These are phyloP conservation scores for Pungitius pungitius DNA, from an alignment of 2,113 vertebrate genomes.

Conservation along the genomic window DNA sequence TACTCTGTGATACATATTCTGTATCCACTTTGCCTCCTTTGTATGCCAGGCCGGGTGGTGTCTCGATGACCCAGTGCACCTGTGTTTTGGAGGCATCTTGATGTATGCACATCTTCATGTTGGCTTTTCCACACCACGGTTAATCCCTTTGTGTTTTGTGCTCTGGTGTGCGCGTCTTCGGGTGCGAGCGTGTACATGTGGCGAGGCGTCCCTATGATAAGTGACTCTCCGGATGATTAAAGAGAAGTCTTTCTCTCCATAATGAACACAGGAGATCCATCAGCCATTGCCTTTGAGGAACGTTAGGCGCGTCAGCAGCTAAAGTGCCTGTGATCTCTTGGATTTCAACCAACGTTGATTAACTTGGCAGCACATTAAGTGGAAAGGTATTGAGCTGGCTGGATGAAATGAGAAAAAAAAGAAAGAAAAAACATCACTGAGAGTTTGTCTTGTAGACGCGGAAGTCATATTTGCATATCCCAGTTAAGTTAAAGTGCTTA, in stretches of 20 bases:
- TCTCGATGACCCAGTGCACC: constrained; percentile 26
- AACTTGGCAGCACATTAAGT: constrained; percentile 80
- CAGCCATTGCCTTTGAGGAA: constrained; percentile 76
- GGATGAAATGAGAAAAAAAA: constrained; percentile 46
- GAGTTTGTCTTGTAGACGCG: constrained; percentile 58
- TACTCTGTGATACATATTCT: constrained; percentile 11
- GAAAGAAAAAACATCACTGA: constrained; percentile 51
- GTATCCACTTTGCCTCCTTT: constrained; percentile 8
- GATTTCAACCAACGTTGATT: constrained; percentile 77
- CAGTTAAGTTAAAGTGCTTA: constrained; percentile 63
- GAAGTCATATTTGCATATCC: constrained; percentile 65
- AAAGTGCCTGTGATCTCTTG: constrained; percentile 76
- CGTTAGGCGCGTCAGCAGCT: constrained; percentile 69
- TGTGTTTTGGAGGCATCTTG: constrained; percentile 12
- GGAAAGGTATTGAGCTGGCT: constrained; percentile 74
- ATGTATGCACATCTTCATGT: constrained; percentile 8
- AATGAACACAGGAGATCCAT: constrained; percentile 80
- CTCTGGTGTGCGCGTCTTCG: constrained; percentile 2
- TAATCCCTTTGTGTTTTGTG: constrained; percentile 22
- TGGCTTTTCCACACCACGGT: constrained; percentile 23
- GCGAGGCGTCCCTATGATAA: constrained; percentile 72
- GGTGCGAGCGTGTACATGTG: constrained; percentile 12
- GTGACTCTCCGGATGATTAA: constrained; percentile 78
- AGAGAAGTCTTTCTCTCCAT: constrained; percentile 73
- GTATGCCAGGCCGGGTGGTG: constrained; percentile 12